Conservation (phyloP, 1,140 invertebrate genomes). For the Drosophila watanabei region DNA sequence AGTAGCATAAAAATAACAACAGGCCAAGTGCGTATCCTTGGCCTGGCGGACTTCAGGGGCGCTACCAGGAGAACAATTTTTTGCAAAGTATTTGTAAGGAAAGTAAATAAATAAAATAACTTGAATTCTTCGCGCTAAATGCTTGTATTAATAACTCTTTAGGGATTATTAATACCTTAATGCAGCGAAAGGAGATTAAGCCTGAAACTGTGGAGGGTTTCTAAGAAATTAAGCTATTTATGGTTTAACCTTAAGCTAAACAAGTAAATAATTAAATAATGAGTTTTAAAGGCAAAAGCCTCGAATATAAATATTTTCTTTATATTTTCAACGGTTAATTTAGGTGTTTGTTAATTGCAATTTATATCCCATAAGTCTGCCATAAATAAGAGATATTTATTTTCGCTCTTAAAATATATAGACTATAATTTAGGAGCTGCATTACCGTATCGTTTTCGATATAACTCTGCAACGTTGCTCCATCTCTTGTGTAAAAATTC, state of each 20-base stretch:
- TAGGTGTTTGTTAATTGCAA: not conserved
- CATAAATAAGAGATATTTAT: not conserved
- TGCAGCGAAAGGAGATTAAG: not conserved
- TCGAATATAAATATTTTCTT: not conserved
- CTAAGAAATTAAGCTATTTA: not conserved
- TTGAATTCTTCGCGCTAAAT: not conserved
- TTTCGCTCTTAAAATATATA: not conserved
- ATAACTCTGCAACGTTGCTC: not conserved
- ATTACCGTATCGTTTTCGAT: not conserved
- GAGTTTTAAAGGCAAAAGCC: not conserved
- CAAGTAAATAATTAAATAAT: not conserved
- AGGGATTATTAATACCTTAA: constrained; percentile 11
- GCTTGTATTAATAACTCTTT: constrained; percentile 8
- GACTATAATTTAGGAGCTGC: not conserved
- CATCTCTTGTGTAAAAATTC: not conserved
- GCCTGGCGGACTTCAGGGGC: constrained; percentile 48
- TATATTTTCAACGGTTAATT: not conserved
- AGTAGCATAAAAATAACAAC: constrained; percentile 56
- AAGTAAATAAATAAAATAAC: constrained; percentile 16
- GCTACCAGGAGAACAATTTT: constrained; percentile 29
- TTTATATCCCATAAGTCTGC: constrained; percentile 6
- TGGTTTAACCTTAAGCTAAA: not conserved
- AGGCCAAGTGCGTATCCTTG: constrained; percentile 40
- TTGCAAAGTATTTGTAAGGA: constrained; percentile 8
- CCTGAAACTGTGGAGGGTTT: not conserved